Evolutionary conservation across 2,113 vertebrate genomes (phyloP).

Genomic region (Formicarius rufipectus): DNA sequence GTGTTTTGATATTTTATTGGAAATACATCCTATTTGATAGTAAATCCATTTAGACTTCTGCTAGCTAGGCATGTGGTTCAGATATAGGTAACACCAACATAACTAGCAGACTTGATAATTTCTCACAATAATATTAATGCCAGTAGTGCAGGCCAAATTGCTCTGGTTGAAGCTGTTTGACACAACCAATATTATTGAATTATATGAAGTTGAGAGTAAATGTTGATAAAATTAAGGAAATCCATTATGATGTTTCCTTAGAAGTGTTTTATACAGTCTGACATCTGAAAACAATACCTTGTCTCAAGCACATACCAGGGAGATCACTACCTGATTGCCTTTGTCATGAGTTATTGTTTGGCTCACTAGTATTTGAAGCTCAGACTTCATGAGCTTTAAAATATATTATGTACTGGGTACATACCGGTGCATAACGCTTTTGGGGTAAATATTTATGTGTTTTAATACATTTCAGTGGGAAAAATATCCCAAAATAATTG

Average conservation of each 20-base stretch:
- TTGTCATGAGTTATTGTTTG: neutral
- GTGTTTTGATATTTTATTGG: neutral
- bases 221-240: neutral
- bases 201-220: neutral
- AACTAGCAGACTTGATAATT: neutral
- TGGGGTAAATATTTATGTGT: neutral
- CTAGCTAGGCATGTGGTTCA: neutral
- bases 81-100: neutral
- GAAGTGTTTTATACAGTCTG: neutral
- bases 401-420: neutral
- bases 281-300: neutral
- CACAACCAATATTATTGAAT: neutral
- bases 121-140: neutral
- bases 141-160: neutral
- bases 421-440: neutral
- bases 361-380: neutral
- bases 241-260: neutral
- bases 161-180: neutral
- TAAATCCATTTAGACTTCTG: neutral
- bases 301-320: neutral
- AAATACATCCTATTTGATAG: neutral
- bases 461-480: neutral
- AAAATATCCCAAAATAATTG: neutral
- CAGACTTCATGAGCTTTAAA: neutral
- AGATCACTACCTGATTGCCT: neutral